phyloP scores from a whole-genome alignment of 2,888 invertebrate genomes.

The Volucella zonaria region DNA sequence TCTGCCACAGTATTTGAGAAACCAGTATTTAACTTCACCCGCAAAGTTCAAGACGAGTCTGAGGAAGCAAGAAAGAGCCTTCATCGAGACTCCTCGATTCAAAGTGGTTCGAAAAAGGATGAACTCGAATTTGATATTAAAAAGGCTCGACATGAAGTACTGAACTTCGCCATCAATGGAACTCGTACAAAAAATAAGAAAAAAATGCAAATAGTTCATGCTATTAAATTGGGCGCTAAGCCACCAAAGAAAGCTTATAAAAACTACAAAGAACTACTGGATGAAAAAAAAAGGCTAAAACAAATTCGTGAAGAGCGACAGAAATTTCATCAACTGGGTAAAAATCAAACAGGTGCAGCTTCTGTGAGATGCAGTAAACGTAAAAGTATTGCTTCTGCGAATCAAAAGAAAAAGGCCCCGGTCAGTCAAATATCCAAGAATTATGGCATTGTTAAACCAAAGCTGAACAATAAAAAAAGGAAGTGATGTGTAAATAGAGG shows the following conservation, averaged over 20 bases:
- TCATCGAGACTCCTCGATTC: background rate
- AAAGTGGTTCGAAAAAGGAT: constrained; percentile 39
- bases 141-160: constrained; percentile 90
- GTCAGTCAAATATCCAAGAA: constrained; percentile 82
- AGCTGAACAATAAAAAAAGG: constrained; percentile 75
- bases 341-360: constrained; percentile 85
- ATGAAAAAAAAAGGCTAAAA: constrained; percentile 85
- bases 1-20: constrained; percentile 79
- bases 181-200: constrained; percentile 88
- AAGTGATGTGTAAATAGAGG: constrained; percentile 35
- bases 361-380: constrained; percentile 83
- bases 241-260: constrained; percentile 87
- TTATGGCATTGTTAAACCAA: constrained; percentile 81
- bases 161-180: constrained; percentile 91
- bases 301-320: constrained; percentile 83
- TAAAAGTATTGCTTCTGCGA: constrained; percentile 78
- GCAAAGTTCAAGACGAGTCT: background rate
- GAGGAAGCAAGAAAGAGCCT: background rate
- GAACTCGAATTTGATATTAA: constrained; percentile 87
- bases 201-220: constrained; percentile 90
- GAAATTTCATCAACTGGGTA: constrained; percentile 84
- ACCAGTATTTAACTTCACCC: constrained; percentile 51
- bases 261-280: constrained; percentile 89
- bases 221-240: constrained; percentile 92
- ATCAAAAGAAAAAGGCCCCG: constrained; percentile 82